Evolutionary conservation across 2,113 vertebrate genomes (phyloP).

Genomic region (Colinus virginianus): DNA sequence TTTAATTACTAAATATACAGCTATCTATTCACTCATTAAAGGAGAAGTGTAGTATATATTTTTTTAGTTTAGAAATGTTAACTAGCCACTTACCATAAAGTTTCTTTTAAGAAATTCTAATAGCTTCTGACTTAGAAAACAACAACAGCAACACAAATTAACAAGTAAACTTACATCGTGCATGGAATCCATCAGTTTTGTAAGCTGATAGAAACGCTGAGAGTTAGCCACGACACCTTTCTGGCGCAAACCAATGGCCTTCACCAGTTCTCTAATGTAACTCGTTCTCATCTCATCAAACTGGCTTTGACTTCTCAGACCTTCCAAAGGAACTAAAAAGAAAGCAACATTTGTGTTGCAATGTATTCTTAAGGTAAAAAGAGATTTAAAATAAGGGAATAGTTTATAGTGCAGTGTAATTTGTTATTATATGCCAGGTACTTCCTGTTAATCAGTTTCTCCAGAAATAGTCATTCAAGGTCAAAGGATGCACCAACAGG

Average conservation of each 20-base stretch:
- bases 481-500: not conserved
- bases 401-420: not conserved
- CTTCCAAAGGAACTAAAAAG: conserved; percentile 92
- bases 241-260: conserved; percentile 89
- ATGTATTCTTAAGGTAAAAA: not conserved
- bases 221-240: conserved; percentile 90
- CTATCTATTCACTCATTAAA: not conserved
- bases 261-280: conserved; percentile 94
- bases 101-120: not conserved
- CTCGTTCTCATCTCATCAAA: conserved; percentile 97
- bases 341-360: not conserved
- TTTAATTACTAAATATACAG: not conserved
- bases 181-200: conserved; percentile 94
- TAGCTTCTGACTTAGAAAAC: not conserved
- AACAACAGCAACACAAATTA: not conserved
- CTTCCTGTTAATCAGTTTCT: not conserved
- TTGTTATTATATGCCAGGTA: not conserved
- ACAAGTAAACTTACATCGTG: conserved; percentile 88
- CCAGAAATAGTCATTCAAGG: not conserved
- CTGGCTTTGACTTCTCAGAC: conserved; percentile 91
- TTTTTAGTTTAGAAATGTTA: not conserved
- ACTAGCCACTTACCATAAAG: not conserved
- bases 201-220: conserved; percentile 95
- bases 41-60: not conserved
- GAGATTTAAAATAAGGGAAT: not conserved